Evolutionary conservation across 2,888 invertebrate genomes (phyloP), one percentile per base, ranked within the genome.

Genomic region (Ctena decussata): DNA sequence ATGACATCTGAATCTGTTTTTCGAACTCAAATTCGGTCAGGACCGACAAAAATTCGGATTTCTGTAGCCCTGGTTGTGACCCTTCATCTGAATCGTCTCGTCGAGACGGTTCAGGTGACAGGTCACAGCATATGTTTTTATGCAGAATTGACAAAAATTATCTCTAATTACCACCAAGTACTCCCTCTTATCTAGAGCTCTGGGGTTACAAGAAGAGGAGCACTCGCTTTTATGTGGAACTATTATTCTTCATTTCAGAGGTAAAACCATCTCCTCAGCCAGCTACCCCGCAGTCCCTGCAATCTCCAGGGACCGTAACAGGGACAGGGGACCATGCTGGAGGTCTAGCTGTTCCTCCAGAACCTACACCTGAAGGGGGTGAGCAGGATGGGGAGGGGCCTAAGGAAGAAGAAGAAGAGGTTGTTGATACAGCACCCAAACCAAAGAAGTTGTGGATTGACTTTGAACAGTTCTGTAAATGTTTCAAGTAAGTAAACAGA

Each of bases 401-500:
- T 18, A 73, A 77, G 18, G 77, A 80, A 18, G 79, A 75, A 35
- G 79, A 75, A 35, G 91, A 90, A 32, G 90, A 90, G 32, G 81
- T 73, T 21, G 86, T 84, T 35, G 86, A 81, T 53, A 88, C 80
- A 6, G 60, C 81, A 0, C 84, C 86, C 0, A 93, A 92, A 78
- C 82, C 92, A 30, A 93, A 93, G 86, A 93, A 95, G 71, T 87
- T 94, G 24, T 96, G 96, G 96, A 94, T 96, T 91, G 95, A 96
- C 82, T 95, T 94, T 89, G 94, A 95, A 21, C 88, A 92, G 78
- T 95, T 96, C 90, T 93, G 93, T 87, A 94, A 93, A 89, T 96
- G 96, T 82, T 96, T 96, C 90, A 95, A 94, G 96, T 96, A 89
- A 92, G 94, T 90, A n/a, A n/a, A n/a, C n/a, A n/a, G n/a, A n/a